Evolutionary conservation across 2,888 invertebrate genomes (phyloP), one percentile per base, ranked within the genome.

Genomic region (Perdita meconis): DNA sequence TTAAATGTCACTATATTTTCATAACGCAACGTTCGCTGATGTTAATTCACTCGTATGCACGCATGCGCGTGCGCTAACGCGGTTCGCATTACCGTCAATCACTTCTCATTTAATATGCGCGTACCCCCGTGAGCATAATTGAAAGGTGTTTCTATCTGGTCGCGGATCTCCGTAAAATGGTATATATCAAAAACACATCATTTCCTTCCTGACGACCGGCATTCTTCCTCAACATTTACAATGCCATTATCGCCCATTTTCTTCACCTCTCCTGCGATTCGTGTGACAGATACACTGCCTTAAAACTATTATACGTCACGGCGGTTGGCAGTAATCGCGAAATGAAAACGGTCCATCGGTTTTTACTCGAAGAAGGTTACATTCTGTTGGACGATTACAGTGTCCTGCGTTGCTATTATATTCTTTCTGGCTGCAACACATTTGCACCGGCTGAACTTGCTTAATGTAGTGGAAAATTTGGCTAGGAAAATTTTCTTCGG

Each of bases 1-100:
- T 72, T 64, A 59, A 65, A 74, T 71, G 74, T 64, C 74, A 57
- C 64, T 59, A 71, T 64, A 57, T 64, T 64, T 70, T 63, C 36
- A 10, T 70, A 61, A 51, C 51, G 71, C 74, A 63, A 74, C 38
- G 13, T 10, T 34, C 36, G 40, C 57, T 70, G 30, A 59, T 42
- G 71, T 74, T 71, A 64, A 74, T 71, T 71, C 44, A 36, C 47
- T 16, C 6, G 16, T 19, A 50, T 51, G 12, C 5, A 42, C 44
- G 44, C 44, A 44, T 16, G 57, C 19, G 63, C 59, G 13, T 12
- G 38, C 22, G 38, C 44, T 61, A 36, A n/a, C 16, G 10, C 51
- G 26, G 42, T 22, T 55, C 63, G 24, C n/a, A 64, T 74, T 63
- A 51, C 57, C 51, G 71, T 74, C 74, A 53, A 64, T 74, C 64